Base-by-base conservation (phyloP, 2,113 vertebrate species). In the Cathartes aura region DNA sequence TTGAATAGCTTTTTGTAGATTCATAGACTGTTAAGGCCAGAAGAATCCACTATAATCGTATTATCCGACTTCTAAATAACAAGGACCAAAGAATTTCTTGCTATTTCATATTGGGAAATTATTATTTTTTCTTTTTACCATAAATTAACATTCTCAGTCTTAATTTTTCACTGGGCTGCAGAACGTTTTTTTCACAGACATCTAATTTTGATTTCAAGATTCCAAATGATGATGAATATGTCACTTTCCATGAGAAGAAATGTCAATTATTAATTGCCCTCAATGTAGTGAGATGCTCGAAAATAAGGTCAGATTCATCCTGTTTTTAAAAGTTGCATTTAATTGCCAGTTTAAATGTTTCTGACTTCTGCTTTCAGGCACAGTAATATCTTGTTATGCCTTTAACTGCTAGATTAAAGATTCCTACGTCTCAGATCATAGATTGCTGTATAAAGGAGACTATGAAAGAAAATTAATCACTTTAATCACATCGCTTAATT, bases 301-400 rank as follows among this genome's bases (percentile, higher is more conserved):
- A 93, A 97, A 93, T 79, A 90, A 93, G 71, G 76, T 91, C 92
- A 84, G 36, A 86, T 87, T 79, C 48, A 82, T 90, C 56, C 48
- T 67, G 38, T 2, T 71, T 84, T 68, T 76, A 43, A 48, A 90
- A 94, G 34, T 78, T 82, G 45, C 23, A 38, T 63, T 95, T 93
- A 91, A 90, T 89, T 91, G 40, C 38, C 83, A 84, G 32, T 60
- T 90, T 60, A 67, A 82, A 53, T 56, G 22, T 47, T 92, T 89
- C 76, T 85, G 84, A 72, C 43, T 92, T 92, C 64, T 75, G 43
- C 36, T 96, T 91, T 89, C 66, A 93, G 68, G 40, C 52, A 79
- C 40, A 55, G 30, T 55, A 56, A 56, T 60, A 55, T 60, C 56
- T 64, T 87, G 22, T 43, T 87, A 71, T 74, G 76, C 17, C 52